Evolutionary conservation across 2,888 invertebrate genomes (phyloP), one percentile per base, ranked within the genome.

Genomic region (Athripsodes cinereus): DNA sequence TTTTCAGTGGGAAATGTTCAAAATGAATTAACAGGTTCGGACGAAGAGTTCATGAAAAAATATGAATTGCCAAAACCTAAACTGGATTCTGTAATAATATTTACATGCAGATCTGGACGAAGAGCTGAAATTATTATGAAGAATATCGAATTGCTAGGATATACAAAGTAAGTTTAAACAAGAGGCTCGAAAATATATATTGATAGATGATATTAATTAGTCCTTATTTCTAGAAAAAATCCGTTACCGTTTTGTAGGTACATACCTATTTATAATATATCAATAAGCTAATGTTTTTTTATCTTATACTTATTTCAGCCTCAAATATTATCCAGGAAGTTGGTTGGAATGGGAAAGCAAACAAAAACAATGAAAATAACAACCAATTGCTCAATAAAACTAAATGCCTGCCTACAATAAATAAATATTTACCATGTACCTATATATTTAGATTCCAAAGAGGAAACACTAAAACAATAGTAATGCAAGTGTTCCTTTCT

Each of bases 321-420:
- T 76, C 13, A 78, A 78, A 66, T 75, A 73, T 18, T 79, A 78
- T 66, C 65, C 73, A 35, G 79, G 79, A 52, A 78, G 78, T 65
- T 79, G 78, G 78, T 69, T 71, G 61, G 79, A 78, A 58, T 79
- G 78, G 78, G 72, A 74, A 49, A 72, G 68, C 62, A 74, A 66
- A 65, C 69, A 69, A 10, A 69, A 46, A 46, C 31, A 31, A 31
- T 31, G 11, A 11, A n/a, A n/a, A n/a, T n/a, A n/a, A n/a, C n/a
- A n/a, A n/a, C n/a, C n/a, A n/a, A n/a, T n/a, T n/a, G n/a, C n/a
- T n/a, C n/a, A n/a, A n/a, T n/a, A n/a, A n/a, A n/a, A n/a, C n/a
- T n/a, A n/a, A n/a, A n/a, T n/a, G n/a, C n/a, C n/a, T n/a, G n/a
- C n/a, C n/a, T n/a, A n/a, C n/a, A n/a, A n/a, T n/a, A n/a, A n/a